Base-by-base conservation (phyloP, 2,113 vertebrate species). In the Guaruba guarouba region DNA sequence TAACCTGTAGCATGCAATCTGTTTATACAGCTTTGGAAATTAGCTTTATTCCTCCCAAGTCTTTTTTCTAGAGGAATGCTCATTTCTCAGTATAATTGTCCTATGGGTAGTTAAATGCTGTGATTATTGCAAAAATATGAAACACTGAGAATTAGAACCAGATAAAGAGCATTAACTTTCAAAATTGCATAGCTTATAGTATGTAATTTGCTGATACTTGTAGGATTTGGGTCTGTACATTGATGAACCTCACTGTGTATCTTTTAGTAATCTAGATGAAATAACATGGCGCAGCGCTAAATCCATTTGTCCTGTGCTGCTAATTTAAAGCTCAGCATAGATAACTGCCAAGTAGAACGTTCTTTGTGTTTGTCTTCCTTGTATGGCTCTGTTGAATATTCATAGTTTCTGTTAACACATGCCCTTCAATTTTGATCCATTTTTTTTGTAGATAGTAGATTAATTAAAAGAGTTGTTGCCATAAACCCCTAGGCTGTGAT, bases 131-230 rank as follows among this genome's bases (percentile, higher is more conserved):
- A 48, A 88, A 97, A 80, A 44, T 86, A 39, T 19, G 6, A 89
- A 93, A 86, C 51, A 69, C 41, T 63, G 67, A 68, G 52, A 83
- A 80, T 55, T 82, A 79, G 35, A 96, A 86, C 24, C 37, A 91
- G 87, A 57, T 91, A 92, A 91, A 94, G 78, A 92, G 39, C 44
- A 46, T 89, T 88, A 85, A 23, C 69, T 70, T 95, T 90, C 83
- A 85, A 81, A 92, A 96, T 82, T 83, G 23, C 29, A 43, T 79
- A 75, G 25, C 57, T 86, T 69, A 69, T 39, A 78, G 39, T 67
- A 59, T 89, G 41, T 79, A 76, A 96, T 96, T 95, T 95, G 43
- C 74, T 86, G 83, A n/a, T 89, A 92, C 67, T 96, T 95, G 77
- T 94, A 92, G 88, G 77, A 91, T 93, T 94, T 88, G 39, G 6